Evolutionary conservation across 2,113 vertebrate genomes (phyloP).

Genomic region (Myotis lucifugus): DNA sequence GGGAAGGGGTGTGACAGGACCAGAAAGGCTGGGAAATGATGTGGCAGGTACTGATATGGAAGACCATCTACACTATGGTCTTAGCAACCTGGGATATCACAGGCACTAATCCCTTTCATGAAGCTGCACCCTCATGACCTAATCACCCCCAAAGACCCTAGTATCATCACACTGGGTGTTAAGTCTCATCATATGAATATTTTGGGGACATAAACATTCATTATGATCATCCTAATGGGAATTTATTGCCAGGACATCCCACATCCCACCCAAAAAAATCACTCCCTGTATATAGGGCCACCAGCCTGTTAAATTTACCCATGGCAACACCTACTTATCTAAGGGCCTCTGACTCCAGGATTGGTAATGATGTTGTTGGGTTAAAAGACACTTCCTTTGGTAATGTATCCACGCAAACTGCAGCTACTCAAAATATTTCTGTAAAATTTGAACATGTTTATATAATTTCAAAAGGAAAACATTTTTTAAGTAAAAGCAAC

Average conservation of each 20-base stretch:
- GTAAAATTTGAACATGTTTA: not conserved
- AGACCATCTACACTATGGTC: not conserved
- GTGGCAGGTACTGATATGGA: not conserved
- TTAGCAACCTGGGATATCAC: not conserved
- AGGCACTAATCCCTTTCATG: not conserved
- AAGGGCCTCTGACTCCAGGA: not conserved
- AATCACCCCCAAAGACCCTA: not conserved
- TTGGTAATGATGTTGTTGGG: not conserved
- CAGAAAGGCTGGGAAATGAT: not conserved
- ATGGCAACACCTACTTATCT: not conserved
- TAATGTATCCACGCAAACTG: not conserved
- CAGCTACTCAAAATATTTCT: not conserved
- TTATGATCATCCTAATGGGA: not conserved
- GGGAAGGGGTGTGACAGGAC: fast-evolving
- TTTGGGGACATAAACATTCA: not conserved
- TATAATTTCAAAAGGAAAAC: not conserved
- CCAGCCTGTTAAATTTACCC: not conserved
- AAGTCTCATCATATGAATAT: not conserved
- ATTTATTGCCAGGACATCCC: not conserved
- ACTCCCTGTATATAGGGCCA: not conserved
- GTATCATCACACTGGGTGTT: not conserved
- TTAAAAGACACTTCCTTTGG: not conserved
- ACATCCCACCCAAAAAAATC: not conserved
- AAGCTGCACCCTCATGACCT: not conserved
- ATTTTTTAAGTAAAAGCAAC: not conserved